Evolutionary conservation across 2,113 vertebrate genomes (phyloP), one percentile per base, ranked within the genome.

Genomic region (Jaculus jaculus): DNA sequence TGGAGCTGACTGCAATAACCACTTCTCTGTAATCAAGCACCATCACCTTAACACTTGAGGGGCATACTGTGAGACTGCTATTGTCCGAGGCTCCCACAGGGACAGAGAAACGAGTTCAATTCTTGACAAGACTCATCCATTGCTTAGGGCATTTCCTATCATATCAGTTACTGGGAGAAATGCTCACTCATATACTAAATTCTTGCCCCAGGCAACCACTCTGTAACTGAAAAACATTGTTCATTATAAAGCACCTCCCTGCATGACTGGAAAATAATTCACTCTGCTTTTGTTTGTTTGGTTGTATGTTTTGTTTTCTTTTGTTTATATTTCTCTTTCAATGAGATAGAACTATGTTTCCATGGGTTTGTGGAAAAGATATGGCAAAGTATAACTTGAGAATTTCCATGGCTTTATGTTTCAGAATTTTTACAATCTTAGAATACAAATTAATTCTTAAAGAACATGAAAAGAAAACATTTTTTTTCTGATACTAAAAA

Each of bases 301-400:
- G 5, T 54, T 54, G 54, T 54, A 47, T 71, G 20, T 47, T n/a
- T 58, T 20, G 1, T 51, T 71, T 86, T 82, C 5, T 11, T 86
- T 87, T 61, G 24, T 20, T 89, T 84, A 12, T 23, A 54, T 89
- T 88, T 89, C 17, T 83, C 85, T 37, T 39, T 91, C 21, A 92
- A 81, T 42, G 51, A 87, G 26, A 87, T 80, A 28, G 16, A 3
- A 84, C 10, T 77, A 7, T 68, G 37, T 51, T 51, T 30, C 2
- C 32, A 54, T 80, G 7, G 28, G 34, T 78, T 85, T 80, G 12
- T 26, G 21, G 11, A 86, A 86, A 78, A 2, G 5, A 74, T 51
- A 39, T 65, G 47, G 30, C 30, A 88, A 93, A 80, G 23, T 65
- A 23, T 69, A 93, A 61, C 24, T 71, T 79, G 58, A 11, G 63